Conservation (phyloP, 2,797 vertebrate genomes). For the Garrulus glandarius region DNA sequence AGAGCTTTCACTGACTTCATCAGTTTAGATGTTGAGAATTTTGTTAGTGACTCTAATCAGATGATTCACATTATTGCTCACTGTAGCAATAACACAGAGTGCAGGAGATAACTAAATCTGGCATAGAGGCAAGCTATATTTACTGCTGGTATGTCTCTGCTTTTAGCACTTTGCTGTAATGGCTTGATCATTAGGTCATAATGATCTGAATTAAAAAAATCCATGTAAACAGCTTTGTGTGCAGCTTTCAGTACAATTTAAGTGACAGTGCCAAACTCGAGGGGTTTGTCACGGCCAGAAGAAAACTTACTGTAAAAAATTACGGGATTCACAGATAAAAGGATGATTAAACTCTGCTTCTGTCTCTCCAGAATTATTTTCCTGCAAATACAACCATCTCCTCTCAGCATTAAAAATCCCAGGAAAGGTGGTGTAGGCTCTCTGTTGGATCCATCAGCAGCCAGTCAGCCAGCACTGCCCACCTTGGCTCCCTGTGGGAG, state of each 20-base stretch:
- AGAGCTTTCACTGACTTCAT: conserved; percentile 30
- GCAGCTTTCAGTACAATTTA: not conserved
- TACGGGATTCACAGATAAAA: not conserved
- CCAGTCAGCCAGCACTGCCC: not conserved
- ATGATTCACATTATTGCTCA: conserved; percentile 52
- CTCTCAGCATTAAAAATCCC: not conserved
- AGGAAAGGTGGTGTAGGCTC: not conserved
- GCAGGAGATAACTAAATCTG: conserved; percentile 33
- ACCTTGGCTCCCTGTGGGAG: not conserved
- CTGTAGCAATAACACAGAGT: conserved; percentile 38
- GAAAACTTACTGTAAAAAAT: not conserved
- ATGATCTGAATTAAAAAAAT: conserved; percentile 5
- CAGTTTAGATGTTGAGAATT: conserved; percentile 25
- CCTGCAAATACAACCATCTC: not conserved
- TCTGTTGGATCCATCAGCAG: not conserved
- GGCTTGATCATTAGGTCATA: conserved; percentile 47
- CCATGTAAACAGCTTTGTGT: not conserved
- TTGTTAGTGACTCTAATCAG: conserved; percentile 31
- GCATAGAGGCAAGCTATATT: not conserved
- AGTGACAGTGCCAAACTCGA: not conserved
- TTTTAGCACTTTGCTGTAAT: conserved; percentile 36
- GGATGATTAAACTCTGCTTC: not conserved
- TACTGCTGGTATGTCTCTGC: conserved; percentile 12
- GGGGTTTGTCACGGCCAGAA: not conserved
- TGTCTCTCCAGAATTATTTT: not conserved